Conservation (phyloP, 2,888 invertebrate genomes). For the Parelbella ahira region DNA sequence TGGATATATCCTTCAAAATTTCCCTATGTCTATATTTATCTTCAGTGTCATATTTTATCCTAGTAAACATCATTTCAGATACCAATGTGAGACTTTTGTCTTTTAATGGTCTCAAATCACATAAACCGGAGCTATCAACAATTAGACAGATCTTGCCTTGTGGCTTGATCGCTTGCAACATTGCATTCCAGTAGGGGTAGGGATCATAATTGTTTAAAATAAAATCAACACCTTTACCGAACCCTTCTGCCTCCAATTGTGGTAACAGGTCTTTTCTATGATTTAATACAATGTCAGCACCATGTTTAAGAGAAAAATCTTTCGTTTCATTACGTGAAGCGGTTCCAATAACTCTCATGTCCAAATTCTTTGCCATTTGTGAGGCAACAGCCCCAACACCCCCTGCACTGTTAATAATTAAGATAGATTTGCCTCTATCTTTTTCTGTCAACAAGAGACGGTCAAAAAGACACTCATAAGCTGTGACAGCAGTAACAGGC, state of each 20-base stretch:
- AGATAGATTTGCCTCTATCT: constrained; percentile 56
- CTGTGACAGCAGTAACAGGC: constrained; percentile 61
- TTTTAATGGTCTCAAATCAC: constrained; percentile 54
- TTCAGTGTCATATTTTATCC: constrained; percentile 60
- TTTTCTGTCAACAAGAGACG: constrained; percentile 55
- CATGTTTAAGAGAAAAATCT: constrained; percentile 48
- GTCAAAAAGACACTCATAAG: constrained; percentile 59
- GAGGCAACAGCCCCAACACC: constrained; percentile 67
- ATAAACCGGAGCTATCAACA: constrained; percentile 58
- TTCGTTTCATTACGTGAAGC: constrained; percentile 58
- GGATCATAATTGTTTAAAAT: constrained; percentile 68
- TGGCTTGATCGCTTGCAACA: constrained; percentile 59
- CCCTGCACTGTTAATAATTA: constrained; percentile 67
- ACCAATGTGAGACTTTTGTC: constrained; percentile 64
- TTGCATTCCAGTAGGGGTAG: constrained; percentile 62
- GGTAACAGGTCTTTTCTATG: constrained; percentile 53
- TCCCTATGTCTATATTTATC: constrained; percentile 56
- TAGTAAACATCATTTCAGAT: constrained; percentile 61
- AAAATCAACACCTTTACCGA: constrained; percentile 55
- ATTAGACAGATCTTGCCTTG: constrained; percentile 65
- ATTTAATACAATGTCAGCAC: constrained; percentile 58
- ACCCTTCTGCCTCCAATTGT: constrained; percentile 54
- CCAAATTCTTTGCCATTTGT: constrained; percentile 57
- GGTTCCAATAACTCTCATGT: constrained; percentile 64
- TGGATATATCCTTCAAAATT: constrained; percentile 51